A percentile compares a stretch with the other conserved stretches of the same genome.
Evolutionary conservation across 2,888 invertebrate genomes (phyloP).

Genomic region (Poecilus cupreus): DNA sequence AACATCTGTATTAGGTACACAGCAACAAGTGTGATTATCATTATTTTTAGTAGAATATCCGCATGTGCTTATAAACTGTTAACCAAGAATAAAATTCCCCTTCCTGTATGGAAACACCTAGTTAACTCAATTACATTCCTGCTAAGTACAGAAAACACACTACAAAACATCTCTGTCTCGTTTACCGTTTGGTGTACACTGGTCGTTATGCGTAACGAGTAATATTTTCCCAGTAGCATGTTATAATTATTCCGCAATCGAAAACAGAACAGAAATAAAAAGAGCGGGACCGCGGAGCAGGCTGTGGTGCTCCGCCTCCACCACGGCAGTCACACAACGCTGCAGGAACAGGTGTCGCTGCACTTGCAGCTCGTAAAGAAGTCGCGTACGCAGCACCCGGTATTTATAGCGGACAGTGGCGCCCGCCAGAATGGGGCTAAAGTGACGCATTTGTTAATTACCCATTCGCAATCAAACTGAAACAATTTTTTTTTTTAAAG

Average conservation of each 20-base stretch:
- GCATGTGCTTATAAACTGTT: too few relatives aligned
- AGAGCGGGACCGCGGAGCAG: neutral
- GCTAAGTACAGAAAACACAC: too few relatives aligned
- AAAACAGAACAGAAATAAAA: slow-evolving; percentile 45
- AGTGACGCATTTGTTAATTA: neutral
- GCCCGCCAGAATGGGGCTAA: neutral
- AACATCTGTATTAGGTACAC: too few relatives aligned
- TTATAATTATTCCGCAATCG: slow-evolving; percentile 56
- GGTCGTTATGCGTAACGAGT: slow-evolving; percentile 50
- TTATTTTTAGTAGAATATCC: too few relatives aligned
- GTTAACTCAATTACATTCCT: too few relatives aligned
- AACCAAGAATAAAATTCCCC: too few relatives aligned
- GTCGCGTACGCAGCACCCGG: neutral
- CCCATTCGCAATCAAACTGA: too few relatives aligned
- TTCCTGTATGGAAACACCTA: too few relatives aligned
- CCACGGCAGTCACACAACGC: too few relatives aligned
- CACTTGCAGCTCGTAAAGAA: slow-evolving; percentile 67
- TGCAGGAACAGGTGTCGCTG: slow-evolving; percentile 67
- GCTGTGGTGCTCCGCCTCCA: neutral
- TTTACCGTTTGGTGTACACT: slow-evolving; percentile 44
- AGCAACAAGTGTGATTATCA: too few relatives aligned
- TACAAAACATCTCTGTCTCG: neutral
- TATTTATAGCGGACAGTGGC: slow-evolving; percentile 45
- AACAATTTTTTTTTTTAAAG: too few relatives aligned
- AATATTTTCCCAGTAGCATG: slow-evolving; percentile 55